phyloP scores from a whole-genome alignment of 2,113 vertebrate genomes.

The Nibea coibor region DNA sequence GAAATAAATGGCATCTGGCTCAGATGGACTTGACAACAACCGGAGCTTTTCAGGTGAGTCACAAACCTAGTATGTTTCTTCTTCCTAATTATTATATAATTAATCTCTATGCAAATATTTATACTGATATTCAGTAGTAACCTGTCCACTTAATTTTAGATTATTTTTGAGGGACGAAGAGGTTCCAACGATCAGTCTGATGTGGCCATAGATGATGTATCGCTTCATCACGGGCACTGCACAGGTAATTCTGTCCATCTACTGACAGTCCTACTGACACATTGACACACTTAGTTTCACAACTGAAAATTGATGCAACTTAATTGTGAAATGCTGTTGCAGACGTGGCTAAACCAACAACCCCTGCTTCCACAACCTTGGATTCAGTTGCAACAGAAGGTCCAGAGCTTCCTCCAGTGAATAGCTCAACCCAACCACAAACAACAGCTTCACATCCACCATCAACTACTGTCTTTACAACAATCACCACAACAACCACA shows the following conservation, averaged over 20 bases:
- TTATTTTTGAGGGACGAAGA: constrained; percentile 84
- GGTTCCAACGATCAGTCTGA: constrained; percentile 81
- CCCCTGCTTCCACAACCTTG: constrained; percentile 18
- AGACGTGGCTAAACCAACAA: constrained; percentile 42
- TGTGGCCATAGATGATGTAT: constrained; percentile 86
- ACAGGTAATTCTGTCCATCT: constrained; percentile 67
- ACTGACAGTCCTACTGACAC: background rate
- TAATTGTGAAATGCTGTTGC: constrained; percentile 15
- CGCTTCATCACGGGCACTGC: constrained; percentile 77
- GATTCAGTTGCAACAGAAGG: constrained; percentile 17
- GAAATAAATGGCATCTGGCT: constrained; percentile 79
- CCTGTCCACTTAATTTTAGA: constrained; percentile 65
- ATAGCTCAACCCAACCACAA: constrained; percentile 24
- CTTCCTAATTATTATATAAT: background rate
- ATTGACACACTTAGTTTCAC: background rate
- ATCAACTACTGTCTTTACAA: background rate
- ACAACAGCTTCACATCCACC: background rate
- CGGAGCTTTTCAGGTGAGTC: constrained; percentile 70
- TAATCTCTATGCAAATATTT: background rate
- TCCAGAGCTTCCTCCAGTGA: constrained; percentile 7
- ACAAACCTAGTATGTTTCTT: background rate
- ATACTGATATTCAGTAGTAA: background rate
- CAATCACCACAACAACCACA: background rate
- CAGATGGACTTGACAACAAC: constrained; percentile 74
- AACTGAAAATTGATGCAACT: background rate